Conservation (phyloP, 35 echinoderm and acorn worm species). For the Hemicentrotus pulcherrimus region DNA sequence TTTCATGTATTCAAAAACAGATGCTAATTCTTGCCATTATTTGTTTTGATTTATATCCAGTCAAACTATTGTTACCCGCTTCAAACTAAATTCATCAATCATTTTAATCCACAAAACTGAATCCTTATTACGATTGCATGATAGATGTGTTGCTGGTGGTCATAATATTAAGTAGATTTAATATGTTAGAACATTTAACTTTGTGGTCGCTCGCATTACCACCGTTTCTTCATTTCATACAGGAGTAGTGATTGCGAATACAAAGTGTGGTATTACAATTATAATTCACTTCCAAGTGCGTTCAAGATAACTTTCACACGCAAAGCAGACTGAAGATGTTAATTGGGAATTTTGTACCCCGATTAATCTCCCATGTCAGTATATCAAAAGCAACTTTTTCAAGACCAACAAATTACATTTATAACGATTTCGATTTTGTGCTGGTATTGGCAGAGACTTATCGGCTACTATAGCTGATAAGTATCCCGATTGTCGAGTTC, state of each 20-base stretch:
- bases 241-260: neutral
- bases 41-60: too few relatives aligned
- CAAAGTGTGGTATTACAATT: neutral
- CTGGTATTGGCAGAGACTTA: neutral
- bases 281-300: neutral
- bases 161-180: neutral
- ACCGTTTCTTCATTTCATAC: neutral
- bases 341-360: neutral
- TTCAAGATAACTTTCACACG: neutral
- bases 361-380: neutral
- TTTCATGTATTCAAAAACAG: too few relatives aligned
- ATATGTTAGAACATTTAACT: neutral
- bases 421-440: neutral
- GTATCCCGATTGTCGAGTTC: too few relatives aligned
- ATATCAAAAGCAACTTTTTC: neutral
- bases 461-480: too few relatives aligned
- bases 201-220: neutral
- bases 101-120: neutral
- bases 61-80: neutral
- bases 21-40: too few relatives aligned
- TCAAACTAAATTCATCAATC: neutral
- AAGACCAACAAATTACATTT: neutral
- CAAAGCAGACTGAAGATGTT: neutral
- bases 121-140: neutral
- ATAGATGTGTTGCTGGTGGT: neutral